Evolutionary conservation across 2,797 vertebrate genomes (phyloP).

Genomic region (Myotis findleyi): DNA sequence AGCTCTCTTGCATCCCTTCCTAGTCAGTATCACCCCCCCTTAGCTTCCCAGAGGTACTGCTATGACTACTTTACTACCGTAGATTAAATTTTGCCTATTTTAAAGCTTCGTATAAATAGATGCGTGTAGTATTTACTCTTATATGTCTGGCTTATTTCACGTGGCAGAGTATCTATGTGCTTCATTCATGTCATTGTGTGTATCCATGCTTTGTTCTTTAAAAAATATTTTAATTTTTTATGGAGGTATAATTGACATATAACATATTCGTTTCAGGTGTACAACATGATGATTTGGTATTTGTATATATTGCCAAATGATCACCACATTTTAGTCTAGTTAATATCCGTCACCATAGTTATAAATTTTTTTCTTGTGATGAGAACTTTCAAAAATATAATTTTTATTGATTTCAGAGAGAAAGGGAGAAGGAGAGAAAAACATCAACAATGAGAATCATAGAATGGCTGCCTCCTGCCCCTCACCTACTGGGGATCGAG

Average conservation of each 20-base stretch:
- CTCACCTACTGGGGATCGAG: too few relatives aligned
- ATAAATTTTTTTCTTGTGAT: not conserved
- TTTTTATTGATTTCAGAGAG: too few relatives aligned
- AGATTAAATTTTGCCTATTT: conserved; percentile 17
- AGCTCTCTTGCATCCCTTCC: not conserved
- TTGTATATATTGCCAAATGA: not conserved
- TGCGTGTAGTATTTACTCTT: not conserved
- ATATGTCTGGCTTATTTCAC: not conserved
- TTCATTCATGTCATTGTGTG: not conserved
- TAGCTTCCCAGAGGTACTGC: not conserved
- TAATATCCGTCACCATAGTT: not conserved
- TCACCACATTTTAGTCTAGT: not conserved
- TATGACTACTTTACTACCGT: not conserved
- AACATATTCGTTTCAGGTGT: not conserved
- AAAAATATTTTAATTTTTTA: not conserved
- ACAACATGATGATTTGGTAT: not conserved
- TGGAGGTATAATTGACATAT: not conserved
- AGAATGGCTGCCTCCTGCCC: too few relatives aligned
- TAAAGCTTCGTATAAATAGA: not conserved
- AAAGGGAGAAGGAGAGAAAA: too few relatives aligned
- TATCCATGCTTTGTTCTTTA: not conserved
- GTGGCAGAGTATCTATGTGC: not conserved
- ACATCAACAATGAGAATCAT: too few relatives aligned
- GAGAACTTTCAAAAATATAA: not conserved
- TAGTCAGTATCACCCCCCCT: not conserved